phyloP scores from a whole-genome alignment of 1,140 invertebrate species.

The Phthorimaea operculella region DNA sequence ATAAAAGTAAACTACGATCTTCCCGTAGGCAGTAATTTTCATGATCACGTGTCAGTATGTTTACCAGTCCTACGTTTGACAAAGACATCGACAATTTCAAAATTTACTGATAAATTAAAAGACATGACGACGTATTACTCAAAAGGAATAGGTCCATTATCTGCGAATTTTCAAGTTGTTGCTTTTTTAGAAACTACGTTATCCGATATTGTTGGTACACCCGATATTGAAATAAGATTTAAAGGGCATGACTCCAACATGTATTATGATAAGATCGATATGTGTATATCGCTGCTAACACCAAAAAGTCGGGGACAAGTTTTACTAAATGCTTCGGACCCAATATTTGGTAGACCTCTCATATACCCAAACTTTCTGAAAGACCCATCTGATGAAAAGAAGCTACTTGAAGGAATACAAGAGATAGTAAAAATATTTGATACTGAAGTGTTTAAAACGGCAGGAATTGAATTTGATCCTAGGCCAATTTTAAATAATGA shows the following conservation, averaged over 20 bases:
- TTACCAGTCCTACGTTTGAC: constrained; percentile 68
- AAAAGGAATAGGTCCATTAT: constrained; percentile 67
- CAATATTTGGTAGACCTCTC: constrained; percentile 74
- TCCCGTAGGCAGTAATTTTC: constrained; percentile 80
- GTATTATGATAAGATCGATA: constrained; percentile 70
- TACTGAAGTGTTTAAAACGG: constrained; percentile 64
- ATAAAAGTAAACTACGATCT: constrained; percentile 70
- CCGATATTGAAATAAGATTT: constrained; percentile 70
- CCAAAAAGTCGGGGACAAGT: constrained; percentile 79
- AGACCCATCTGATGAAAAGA: constrained; percentile 77
- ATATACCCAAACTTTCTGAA: constrained; percentile 87
- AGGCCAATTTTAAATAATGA: constrained; percentile 60
- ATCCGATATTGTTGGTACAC: constrained; percentile 66
- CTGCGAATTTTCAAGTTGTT: constrained; percentile 71
- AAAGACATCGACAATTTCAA: constrained; percentile 67
- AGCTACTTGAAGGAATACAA: constrained; percentile 76
- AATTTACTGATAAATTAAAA: constrained; percentile 61
- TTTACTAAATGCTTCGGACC: constrained; percentile 75
- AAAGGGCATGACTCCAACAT: constrained; percentile 69
- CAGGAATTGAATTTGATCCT: constrained; percentile 56
- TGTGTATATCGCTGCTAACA: constrained; percentile 75
- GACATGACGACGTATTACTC: constrained; percentile 67
- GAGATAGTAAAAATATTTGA: constrained; percentile 66
- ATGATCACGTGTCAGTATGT: constrained; percentile 70
- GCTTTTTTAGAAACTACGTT: constrained; percentile 71